phyloP scores from a whole-genome alignment of 1,140 invertebrate genomes.

The Cheumatopsyche charites region DNA sequence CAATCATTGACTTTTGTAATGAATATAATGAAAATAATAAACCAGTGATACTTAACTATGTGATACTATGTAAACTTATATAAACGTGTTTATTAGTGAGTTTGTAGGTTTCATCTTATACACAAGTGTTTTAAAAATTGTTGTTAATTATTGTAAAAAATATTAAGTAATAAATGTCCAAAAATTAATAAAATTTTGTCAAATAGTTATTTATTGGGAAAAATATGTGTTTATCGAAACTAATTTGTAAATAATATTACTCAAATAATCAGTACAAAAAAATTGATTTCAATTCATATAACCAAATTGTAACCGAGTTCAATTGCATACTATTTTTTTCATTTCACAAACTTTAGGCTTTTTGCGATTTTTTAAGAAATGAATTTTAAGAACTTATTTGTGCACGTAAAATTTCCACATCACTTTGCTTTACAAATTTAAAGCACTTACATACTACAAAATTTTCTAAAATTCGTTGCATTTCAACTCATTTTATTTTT shows the following conservation, averaged over 20 bases:
- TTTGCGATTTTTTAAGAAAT: too few species aligned
- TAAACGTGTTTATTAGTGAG: slow-evolving; percentile 32
- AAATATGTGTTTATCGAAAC: neutral
- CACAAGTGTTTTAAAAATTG: slow-evolving; percentile 2
- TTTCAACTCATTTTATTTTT: too few species aligned
- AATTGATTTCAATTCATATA: neutral
- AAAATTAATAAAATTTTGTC: neutral
- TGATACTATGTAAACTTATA: slow-evolving; percentile 29
- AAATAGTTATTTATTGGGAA: neutral
- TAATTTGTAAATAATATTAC: neutral
- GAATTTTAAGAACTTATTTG: too few species aligned
- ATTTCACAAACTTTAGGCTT: too few species aligned
- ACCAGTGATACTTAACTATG: slow-evolving; percentile 34
- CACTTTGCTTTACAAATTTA: too few species aligned
- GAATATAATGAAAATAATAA: slow-evolving; percentile 28
- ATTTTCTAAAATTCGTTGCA: too few species aligned
- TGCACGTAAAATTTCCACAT: too few species aligned
- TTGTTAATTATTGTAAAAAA: slow-evolving; percentile 2
- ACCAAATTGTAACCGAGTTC: too few species aligned
- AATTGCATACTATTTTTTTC: too few species aligned
- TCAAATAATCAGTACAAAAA: slow-evolving; percentile 7
- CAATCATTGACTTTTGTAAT: slow-evolving; percentile 33
- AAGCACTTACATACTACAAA: too few species aligned
- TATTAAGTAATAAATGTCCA: slow-evolving; percentile 7
- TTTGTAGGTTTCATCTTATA: slow-evolving; percentile 21